phyloP scores from a whole-genome alignment of 2,797 vertebrate species.

The Austrolebias charrua region DNA sequence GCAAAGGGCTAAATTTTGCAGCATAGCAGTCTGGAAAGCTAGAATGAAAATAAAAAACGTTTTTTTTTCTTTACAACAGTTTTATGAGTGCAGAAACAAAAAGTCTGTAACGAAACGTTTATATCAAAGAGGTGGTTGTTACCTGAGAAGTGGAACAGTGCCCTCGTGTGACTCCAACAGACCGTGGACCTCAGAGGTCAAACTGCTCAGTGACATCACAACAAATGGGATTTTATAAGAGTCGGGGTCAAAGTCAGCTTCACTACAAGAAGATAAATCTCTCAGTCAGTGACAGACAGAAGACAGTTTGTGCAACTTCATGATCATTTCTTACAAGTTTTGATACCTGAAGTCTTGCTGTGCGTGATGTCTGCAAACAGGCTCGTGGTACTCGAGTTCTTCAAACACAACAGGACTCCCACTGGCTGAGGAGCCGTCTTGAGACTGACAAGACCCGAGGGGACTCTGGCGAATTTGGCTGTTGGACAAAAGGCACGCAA shows the following conservation, averaged over 20 bases:
- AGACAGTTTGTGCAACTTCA: too few relatives aligned
- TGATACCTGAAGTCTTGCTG: slow-evolving; percentile 85
- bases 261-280: slow-evolving; percentile 70
- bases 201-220: slow-evolving; percentile 87
- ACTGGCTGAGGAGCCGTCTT: slow-evolving; percentile 88
- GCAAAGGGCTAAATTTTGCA: slow-evolving; percentile 84
- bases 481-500: slow-evolving; percentile 91
- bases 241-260: slow-evolving; percentile 96
- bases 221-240: slow-evolving; percentile 93
- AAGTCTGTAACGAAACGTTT: neutral
- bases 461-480: slow-evolving; percentile 91
- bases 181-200: slow-evolving; percentile 92
- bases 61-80: neutral
- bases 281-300: slow-evolving; percentile 3
- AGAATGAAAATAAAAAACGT: neutral
- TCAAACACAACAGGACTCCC: slow-evolving; percentile 96
- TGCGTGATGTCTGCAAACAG: slow-evolving; percentile 87
- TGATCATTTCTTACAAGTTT: neutral
- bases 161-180: slow-evolving; percentile 94
- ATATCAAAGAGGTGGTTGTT: neutral
- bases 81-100: neutral
- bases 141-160: slow-evolving; percentile 94
- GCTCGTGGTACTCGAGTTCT: slow-evolving; percentile 95
- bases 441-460: slow-evolving; percentile 90
- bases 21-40: slow-evolving; percentile 96